These are phyloP conservation scores for Megalurothrips usitatus DNA, from an alignment of 2,888 invertebrate species.

Conservation along the genomic window DNA sequence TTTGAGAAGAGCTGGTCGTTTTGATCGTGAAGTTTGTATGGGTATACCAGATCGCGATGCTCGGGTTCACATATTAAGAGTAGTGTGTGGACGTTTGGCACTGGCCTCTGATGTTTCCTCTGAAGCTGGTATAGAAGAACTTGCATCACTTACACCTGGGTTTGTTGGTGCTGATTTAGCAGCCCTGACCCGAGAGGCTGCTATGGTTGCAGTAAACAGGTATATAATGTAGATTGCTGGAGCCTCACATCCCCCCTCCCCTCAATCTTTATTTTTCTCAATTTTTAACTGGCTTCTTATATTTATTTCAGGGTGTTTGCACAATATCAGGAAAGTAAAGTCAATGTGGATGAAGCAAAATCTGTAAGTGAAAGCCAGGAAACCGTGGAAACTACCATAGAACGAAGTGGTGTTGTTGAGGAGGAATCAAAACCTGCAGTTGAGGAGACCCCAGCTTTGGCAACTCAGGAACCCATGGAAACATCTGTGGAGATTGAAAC, in stretches of 20 bases:
- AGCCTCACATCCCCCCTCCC: neutral
- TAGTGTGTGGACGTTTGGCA: constrained; percentile 66
- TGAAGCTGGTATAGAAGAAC: constrained; percentile 54
- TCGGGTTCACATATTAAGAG: constrained; percentile 70
- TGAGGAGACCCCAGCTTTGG: no score
- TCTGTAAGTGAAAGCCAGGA: neutral
- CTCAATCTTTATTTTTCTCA: neutral
- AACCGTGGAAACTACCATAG: neutral
- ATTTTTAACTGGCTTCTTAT: neutral
- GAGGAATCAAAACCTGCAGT: no score
- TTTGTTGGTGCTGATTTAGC: constrained; percentile 93
- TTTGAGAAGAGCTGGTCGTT: constrained; percentile 83
- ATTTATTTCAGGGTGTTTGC: neutral
- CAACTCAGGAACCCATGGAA: constrained; percentile 30
- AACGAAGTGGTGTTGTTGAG: no score
- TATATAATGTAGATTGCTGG: constrained; percentile 35
- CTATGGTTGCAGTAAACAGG: constrained; percentile 79
- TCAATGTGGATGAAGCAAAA: constrained; percentile 36
- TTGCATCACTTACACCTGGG: constrained; percentile 88
- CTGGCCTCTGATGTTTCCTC: constrained; percentile 59
- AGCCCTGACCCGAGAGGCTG: constrained; percentile 80
- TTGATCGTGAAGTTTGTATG: constrained; percentile 88
- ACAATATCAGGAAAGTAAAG: constrained; percentile 22
- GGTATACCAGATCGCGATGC: constrained; percentile 88
- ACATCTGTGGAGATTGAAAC: constrained; percentile 33